Conservation (phyloP, 2,888 invertebrate species). For the Eupithecia tripunctaria region DNA sequence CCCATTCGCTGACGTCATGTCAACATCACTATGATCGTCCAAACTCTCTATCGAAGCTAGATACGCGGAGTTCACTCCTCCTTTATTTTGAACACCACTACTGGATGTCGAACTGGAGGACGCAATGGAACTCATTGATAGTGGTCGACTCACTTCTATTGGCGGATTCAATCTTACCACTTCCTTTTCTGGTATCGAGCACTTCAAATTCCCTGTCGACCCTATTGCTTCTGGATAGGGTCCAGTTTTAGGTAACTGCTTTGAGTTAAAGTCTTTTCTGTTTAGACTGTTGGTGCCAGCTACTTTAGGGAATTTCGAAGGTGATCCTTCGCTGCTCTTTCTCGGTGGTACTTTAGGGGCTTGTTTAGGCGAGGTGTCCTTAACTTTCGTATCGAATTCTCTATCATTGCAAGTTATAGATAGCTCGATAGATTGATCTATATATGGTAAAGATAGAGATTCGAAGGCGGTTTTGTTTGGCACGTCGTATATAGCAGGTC, state of each 20-base stretch:
- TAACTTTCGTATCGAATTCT: slow-evolving; percentile 79
- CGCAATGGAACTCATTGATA: slow-evolving; percentile 91
- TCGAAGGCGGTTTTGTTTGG: slow-evolving; percentile 78
- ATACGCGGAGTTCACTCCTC: slow-evolving; percentile 89
- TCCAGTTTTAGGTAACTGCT: slow-evolving; percentile 66
- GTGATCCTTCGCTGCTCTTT: slow-evolving; percentile 57
- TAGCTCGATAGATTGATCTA: slow-evolving; percentile 79
- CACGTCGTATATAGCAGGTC: slow-evolving; percentile 77
- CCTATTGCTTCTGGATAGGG: slow-evolving; percentile 73
- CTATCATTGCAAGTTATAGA: slow-evolving; percentile 80
- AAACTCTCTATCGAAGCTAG: slow-evolving; percentile 94
- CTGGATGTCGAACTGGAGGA: slow-evolving; percentile 88
- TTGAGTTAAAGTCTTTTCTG: slow-evolving; percentile 72
- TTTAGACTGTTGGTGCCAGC: slow-evolving; percentile 73
- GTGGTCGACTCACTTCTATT: slow-evolving; percentile 86
- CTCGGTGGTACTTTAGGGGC: slow-evolving; percentile 56
- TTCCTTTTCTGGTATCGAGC: slow-evolving; percentile 69
- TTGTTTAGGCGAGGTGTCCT: slow-evolving; percentile 71
- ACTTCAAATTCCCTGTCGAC: slow-evolving; percentile 78
- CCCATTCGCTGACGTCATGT: slow-evolving; percentile 80
- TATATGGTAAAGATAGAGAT: slow-evolving; percentile 76
- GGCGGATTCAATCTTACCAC: slow-evolving; percentile 82
- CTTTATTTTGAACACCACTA: slow-evolving; percentile 86
- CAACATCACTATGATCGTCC: slow-evolving; percentile 91
- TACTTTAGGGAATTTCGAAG: slow-evolving; percentile 65